Conservation (phyloP, 1,140 invertebrate genomes). For the Leptinotarsa defecta region DNA sequence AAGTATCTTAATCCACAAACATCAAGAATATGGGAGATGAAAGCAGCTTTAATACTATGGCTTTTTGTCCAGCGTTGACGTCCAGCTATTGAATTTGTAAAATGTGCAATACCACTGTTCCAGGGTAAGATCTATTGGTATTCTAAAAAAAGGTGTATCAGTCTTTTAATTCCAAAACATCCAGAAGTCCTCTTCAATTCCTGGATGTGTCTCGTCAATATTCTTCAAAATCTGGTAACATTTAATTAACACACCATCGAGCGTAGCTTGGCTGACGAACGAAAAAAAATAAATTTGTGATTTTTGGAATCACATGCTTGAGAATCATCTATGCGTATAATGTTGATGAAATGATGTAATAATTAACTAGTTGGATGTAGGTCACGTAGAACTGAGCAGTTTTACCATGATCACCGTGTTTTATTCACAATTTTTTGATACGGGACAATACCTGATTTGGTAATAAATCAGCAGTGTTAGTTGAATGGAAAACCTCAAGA, state of each 20-base stretch:
- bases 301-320: constrained; percentile 26
- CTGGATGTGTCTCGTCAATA: no score
- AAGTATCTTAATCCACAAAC: no score
- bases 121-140: constrained; percentile 37
- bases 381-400: constrained; percentile 40
- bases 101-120: constrained; percentile 39
- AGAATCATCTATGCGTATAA: constrained; percentile 42
- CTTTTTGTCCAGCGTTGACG: no score
- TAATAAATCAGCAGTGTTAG: constrained; percentile 34
- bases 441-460: constrained; percentile 21
- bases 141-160: constrained; percentile 40
- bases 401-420: constrained; percentile 39
- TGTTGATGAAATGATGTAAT: constrained; percentile 41
- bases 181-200: no score
- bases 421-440: neutral
- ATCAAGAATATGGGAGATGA: no score
- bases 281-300: constrained; percentile 37
- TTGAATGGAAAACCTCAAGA: neutral
- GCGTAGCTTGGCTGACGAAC: constrained; percentile 37
- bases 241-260: constrained; percentile 17
- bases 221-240: constrained; percentile 27
- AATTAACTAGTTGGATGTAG: constrained; percentile 46
- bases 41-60: no score
- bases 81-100: no score
- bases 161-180: constrained; percentile 31